These are phyloP conservation scores for Rhamnusium bicolor DNA, from an alignment of 2,888 invertebrate species.

Conservation along the genomic window DNA sequence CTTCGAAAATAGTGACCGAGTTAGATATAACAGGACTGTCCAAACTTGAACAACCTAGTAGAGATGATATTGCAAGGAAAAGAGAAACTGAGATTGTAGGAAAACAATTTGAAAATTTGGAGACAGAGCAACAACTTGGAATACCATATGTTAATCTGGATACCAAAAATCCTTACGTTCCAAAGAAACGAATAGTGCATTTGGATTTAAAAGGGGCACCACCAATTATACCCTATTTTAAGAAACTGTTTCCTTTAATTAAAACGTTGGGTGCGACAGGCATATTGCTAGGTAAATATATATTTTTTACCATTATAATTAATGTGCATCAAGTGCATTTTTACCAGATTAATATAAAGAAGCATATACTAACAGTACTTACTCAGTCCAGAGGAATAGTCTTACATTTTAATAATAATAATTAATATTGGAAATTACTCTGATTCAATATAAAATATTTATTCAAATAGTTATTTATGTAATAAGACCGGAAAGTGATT, in stretches of 20 bases:
- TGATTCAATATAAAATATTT: too few relatives aligned
- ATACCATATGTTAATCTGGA: slow-evolving; percentile 70
- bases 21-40: slow-evolving; percentile 45
- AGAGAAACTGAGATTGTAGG: slow-evolving; percentile 39
- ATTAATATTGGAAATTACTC: too few relatives aligned
- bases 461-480: too few relatives aligned
- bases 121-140: slow-evolving; percentile 68
- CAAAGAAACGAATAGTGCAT: slow-evolving; percentile 78
- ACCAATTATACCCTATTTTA: slow-evolving; percentile 76
- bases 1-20: slow-evolving; percentile 43
- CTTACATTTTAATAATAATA: too few relatives aligned
- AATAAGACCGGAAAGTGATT: too few relatives aligned
- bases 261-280: slow-evolving; percentile 82
- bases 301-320: too few relatives aligned
- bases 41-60: slow-evolving; percentile 68
- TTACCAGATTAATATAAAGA: too few relatives aligned
- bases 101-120: slow-evolving; percentile 52
- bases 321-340: too few relatives aligned
- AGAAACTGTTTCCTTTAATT: slow-evolving; percentile 75
- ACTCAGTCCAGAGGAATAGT: too few relatives aligned
- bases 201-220: slow-evolving; percentile 87
- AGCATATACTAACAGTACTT: too few relatives aligned
- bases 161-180: slow-evolving; percentile 70
- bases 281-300: slow-evolving; percentile 69
- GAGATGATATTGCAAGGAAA: slow-evolving; percentile 66